Evolutionary conservation across 2,113 vertebrate species (phyloP).

Genomic region (Tinamus guttatus): DNA sequence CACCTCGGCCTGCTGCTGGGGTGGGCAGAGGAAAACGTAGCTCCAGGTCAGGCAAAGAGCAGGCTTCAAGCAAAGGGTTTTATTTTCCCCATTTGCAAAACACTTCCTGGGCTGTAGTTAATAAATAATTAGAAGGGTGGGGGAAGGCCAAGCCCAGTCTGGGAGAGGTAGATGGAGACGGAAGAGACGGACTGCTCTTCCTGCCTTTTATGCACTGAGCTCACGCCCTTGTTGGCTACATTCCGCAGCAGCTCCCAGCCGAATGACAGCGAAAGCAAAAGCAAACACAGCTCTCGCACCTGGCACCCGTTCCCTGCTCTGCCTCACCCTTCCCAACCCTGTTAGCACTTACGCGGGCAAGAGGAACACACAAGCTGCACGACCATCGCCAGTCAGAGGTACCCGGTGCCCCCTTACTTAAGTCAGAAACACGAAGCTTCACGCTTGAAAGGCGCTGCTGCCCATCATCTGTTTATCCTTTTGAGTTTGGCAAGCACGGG

Average conservation of each 20-base stretch:
- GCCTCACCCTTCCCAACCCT: background rate
- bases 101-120: conserved; percentile 57
- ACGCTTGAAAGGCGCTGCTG: accelerated
- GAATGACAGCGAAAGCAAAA: background rate
- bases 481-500: accelerated
- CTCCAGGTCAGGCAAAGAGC: conserved; percentile 13
- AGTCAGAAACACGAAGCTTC: accelerated
- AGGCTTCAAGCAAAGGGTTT: background rate
- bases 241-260: background rate
- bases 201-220: conserved; percentile 7
- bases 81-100: conserved; percentile 45
- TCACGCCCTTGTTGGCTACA: conserved; percentile 37
- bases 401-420: accelerated
- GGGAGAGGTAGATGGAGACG: conserved; percentile 5
- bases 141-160: conserved; percentile 5
- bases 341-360: background rate
- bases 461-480: accelerated
- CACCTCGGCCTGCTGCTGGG: background rate
- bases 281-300: accelerated
- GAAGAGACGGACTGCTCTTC: background rate
- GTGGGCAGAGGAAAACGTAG: background rate
- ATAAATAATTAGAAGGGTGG: conserved; percentile 50
- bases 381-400: accelerated
- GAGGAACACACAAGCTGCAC: accelerated
- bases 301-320: background rate